A percentile compares a stretch with the other conserved stretches of the same genome.
Evolutionary conservation across 30 jellyfish, hydroid and myxozoan genomes (phyloP).

Genomic region (Aurelia aurita complex sp. Pacific): DNA sequence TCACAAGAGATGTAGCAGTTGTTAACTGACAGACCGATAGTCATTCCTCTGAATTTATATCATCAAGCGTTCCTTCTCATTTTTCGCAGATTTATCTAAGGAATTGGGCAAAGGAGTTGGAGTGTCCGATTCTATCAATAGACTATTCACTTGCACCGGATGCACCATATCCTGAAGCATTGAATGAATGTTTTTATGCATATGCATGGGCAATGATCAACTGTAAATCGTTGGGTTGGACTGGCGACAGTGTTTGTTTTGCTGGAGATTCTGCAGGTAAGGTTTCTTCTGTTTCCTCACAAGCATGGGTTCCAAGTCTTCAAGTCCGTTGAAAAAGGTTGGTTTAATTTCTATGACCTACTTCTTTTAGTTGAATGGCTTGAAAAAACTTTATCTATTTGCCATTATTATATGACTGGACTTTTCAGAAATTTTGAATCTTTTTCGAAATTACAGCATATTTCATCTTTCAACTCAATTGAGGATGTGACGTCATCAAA

Average conservation of each 20-base stretch:
- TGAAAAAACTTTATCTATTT: too few relatives aligned
- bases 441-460: too few relatives aligned
- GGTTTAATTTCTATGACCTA: too few relatives aligned
- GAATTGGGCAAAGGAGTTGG: constrained; percentile 92
- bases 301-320: too few relatives aligned
- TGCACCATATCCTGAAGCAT: constrained; percentile 97
- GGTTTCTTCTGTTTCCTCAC: background rate
- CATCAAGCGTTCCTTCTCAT: background rate
- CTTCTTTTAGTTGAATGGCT: too few relatives aligned
- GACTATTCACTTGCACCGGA: constrained; percentile 97
- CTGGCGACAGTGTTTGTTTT: constrained; percentile 81
- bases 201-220: constrained; percentile 93
- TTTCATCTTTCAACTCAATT: too few relatives aligned
- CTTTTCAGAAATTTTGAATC: too few relatives aligned
- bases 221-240: constrained; percentile 80
- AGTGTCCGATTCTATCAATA: constrained; percentile 93
- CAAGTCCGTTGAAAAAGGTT: too few relatives aligned
- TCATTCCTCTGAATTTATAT: background rate
- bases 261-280: constrained; percentile 99
- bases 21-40: background rate
- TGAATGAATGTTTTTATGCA: constrained; percentile 92
- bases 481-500: too few relatives aligned
- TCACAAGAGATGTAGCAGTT: too few relatives aligned
- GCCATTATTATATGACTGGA: too few relatives aligned
- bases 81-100: constrained; percentile 78